A percentile compares a stretch with the other conserved stretches of the same genome.
Conservation (phyloP, 2,888 invertebrate species). For the Diachrysia chrysitis region DNA sequence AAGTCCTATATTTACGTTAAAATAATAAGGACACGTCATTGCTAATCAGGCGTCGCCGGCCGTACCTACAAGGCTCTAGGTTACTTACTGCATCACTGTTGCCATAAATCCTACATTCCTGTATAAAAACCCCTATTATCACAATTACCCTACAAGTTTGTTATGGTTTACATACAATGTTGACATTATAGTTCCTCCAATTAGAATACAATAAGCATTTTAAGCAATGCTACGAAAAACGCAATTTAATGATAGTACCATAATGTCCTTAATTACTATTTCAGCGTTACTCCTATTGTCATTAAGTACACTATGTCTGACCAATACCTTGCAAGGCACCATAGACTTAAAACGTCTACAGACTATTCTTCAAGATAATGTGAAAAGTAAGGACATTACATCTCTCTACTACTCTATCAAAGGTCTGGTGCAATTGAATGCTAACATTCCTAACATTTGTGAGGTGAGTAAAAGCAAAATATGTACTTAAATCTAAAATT, state of each 20-base stretch:
- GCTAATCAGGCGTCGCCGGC: slow-evolving; percentile 59
- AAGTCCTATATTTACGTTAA: slow-evolving; percentile 12
- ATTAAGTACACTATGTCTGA: slow-evolving; percentile 70
- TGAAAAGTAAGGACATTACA: slow-evolving; percentile 90
- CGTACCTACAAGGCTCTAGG: slow-evolving; percentile 37
- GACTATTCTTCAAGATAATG: slow-evolving; percentile 81
- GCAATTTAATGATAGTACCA: neutral
- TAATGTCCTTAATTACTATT: slow-evolving; percentile 55
- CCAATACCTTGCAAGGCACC: slow-evolving; percentile 77
- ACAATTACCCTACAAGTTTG: neutral
- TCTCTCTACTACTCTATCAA: slow-evolving; percentile 92
- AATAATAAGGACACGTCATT: slow-evolving; percentile 78
- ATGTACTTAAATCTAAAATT: no score
- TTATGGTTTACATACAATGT: neutral
- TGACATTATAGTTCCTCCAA: neutral
- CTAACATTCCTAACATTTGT: slow-evolving; percentile 89
- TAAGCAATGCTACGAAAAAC: no score
- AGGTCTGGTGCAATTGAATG: slow-evolving; percentile 92
- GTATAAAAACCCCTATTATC: neutral
- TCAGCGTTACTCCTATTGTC: slow-evolving; percentile 70
- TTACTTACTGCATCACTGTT: slow-evolving; percentile 33
- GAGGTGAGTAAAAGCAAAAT: slow-evolving; percentile 88
- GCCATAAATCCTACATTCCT: neutral
- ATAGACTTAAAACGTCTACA: slow-evolving; percentile 81
- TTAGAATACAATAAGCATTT: slow-evolving; percentile 1